Conservation (phyloP, 2,888 invertebrate species). For the Deilephila porcellus region DNA sequence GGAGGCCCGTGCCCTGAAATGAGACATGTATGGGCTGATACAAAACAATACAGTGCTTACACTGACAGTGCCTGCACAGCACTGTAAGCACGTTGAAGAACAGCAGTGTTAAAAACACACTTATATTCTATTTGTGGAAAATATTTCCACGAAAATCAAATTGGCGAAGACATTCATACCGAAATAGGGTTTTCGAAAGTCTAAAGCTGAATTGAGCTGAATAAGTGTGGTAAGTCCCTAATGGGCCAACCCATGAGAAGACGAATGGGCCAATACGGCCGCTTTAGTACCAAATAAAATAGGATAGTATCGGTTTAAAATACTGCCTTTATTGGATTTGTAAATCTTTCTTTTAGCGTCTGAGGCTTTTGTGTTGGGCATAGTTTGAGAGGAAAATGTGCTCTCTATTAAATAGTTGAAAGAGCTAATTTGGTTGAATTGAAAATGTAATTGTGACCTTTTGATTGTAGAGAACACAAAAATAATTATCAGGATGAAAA, state of each 20-base stretch:
- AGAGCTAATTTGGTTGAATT: neutral
- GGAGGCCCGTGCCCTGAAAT: too few species aligned
- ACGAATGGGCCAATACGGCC: constrained; percentile 46
- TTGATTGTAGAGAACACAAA: neutral
- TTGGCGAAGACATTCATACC: too few species aligned
- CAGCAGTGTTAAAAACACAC: too few species aligned
- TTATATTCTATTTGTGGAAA: too few species aligned
- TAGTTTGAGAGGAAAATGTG: neutral
- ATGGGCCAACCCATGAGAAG: constrained; percentile 40
- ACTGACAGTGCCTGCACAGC: too few species aligned
- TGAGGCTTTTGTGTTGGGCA: neutral
- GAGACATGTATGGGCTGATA: too few species aligned
- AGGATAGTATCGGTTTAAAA: constrained; percentile 44
- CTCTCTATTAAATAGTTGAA: neutral
- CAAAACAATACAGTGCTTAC: too few species aligned
- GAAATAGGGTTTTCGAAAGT: too few species aligned
- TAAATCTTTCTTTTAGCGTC: constrained; percentile 40
- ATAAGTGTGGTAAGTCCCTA: neutral
- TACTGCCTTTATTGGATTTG: constrained; percentile 46
- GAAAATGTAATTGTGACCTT: neutral
- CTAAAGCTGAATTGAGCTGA: too few species aligned
- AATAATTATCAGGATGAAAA: neutral
- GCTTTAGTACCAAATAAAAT: constrained; percentile 46
- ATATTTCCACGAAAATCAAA: too few species aligned
- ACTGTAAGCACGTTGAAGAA: too few species aligned